phyloP scores from a whole-genome alignment of 2,888 invertebrate genomes.

The Thysanoteuthis rhombus region DNA sequence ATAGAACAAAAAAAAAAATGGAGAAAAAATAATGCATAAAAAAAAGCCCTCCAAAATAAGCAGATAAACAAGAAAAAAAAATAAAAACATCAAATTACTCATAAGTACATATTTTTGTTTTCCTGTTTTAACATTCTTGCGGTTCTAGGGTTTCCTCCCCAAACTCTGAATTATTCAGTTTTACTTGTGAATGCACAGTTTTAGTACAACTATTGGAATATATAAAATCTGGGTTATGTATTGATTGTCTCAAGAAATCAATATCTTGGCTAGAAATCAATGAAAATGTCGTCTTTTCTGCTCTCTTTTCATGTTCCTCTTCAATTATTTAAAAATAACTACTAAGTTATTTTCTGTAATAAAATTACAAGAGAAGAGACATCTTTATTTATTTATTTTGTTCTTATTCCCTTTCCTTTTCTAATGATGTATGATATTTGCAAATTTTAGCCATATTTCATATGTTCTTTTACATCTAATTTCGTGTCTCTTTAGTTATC shows the following conservation, averaged over 20 bases:
- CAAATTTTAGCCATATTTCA: background rate
- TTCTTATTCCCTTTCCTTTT: background rate
- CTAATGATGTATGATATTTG: background rate
- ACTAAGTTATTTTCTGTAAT: background rate
- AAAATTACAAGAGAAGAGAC: background rate
- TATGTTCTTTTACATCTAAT: background rate
- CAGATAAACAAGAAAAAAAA: background rate
- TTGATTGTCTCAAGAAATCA: constrained; percentile 12
- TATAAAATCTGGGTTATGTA: background rate
- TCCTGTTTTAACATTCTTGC: background rate
- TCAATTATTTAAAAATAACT: background rate
- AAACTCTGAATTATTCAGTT: constrained; percentile 12
- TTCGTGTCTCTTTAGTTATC: too few species aligned
- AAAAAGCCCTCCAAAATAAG: background rate
- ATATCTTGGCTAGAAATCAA: constrained; percentile 12
- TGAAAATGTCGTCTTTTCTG: constrained; percentile 12
- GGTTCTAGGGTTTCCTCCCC: background rate
- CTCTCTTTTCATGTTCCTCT: background rate
- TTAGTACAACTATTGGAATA: background rate
- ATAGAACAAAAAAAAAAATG: too few species aligned
- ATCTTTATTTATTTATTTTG: background rate
- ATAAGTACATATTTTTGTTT: background rate
- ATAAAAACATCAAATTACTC: background rate
- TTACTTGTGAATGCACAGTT: constrained; percentile 12
- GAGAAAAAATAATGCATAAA: too few species aligned